A percentile compares a stretch with the other conserved stretches of the same genome.
phyloP scores from a whole-genome alignment of 2,888 invertebrate species.

The Aleiodes leptofemur region DNA sequence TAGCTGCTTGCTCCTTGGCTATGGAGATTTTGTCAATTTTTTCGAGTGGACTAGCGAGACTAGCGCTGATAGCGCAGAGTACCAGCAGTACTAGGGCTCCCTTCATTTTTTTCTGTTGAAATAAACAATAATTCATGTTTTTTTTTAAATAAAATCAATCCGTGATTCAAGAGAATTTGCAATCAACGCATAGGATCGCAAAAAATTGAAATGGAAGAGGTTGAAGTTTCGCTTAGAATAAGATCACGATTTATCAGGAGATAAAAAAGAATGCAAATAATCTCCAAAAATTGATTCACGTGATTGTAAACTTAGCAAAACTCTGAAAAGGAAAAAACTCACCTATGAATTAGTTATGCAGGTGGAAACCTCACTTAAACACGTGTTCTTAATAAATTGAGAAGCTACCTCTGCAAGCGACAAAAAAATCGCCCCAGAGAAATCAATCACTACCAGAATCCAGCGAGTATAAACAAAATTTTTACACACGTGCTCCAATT shows the following conservation, averaged over 20 bases:
- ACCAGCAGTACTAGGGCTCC: conserved; percentile 58
- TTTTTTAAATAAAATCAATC: conserved; percentile 1
- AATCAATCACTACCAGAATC: too few relatives aligned
- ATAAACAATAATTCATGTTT: conserved; percentile 11
- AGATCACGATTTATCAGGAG: too few relatives aligned
- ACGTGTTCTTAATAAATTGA: conserved; percentile 17
- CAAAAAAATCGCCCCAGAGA: too few relatives aligned
- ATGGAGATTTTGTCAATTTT: conserved; percentile 71
- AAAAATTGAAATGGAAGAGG: too few relatives aligned
- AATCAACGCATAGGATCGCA: not conserved
- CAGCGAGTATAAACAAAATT: not conserved
- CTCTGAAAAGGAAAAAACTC: too few relatives aligned
- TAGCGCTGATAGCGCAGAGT: conserved; percentile 60
- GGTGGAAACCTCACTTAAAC: too few relatives aligned
- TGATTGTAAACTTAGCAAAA: conserved; percentile 2
- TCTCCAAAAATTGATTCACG: not conserved
- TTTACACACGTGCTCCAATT: conserved; percentile 35
- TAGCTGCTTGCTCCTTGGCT: conserved; percentile 69
- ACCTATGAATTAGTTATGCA: too few relatives aligned
- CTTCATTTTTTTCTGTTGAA: conserved; percentile 61
- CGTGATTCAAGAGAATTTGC: not conserved
- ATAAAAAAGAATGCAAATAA: not conserved
- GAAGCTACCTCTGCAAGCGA: not conserved
- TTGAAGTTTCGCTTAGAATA: too few relatives aligned
- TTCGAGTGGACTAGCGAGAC: conserved; percentile 68